A percentile compares a stretch with the other conserved stretches of the same genome.
These are phyloP conservation scores for Picus viridis DNA, from an alignment of 2,797 vertebrate genomes.

Conservation along the genomic window DNA sequence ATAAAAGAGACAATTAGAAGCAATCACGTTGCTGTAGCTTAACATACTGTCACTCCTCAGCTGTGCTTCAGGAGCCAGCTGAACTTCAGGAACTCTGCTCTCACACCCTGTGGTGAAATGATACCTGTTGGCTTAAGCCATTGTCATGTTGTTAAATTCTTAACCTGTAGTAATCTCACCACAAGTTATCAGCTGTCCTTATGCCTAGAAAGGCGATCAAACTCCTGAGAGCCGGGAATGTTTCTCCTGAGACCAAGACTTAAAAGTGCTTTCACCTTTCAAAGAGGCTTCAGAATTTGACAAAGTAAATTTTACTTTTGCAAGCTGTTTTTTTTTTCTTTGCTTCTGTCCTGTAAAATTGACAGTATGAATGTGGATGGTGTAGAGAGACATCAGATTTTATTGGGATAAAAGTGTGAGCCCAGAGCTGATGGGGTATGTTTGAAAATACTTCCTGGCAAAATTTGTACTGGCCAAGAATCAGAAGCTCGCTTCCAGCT, in stretches of 20 bases:
- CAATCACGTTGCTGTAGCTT: not conserved
- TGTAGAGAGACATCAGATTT: not conserved
- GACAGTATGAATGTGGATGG: not conserved
- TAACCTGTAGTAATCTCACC: not conserved
- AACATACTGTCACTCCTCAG: not conserved
- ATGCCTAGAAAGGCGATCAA: not conserved
- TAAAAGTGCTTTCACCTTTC: not conserved
- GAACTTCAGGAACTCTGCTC: not conserved
- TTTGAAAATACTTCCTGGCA: constrained; percentile 23
- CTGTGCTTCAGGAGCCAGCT: not conserved
- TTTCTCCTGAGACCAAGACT: not conserved
- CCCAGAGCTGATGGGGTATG: not conserved
- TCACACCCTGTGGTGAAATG: not conserved
- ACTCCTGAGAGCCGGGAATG: not conserved
- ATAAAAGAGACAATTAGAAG: not conserved
- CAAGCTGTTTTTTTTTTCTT: not conserved
- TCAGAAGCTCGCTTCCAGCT: not conserved
- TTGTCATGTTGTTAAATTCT: not conserved
- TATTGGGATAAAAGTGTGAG: not conserved
- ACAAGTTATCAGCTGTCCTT: not conserved
- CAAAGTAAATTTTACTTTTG: not conserved
- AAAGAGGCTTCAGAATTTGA: not conserved
- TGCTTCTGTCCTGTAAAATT: not conserved
- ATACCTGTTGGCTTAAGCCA: not conserved
- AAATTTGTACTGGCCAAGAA: not conserved